phyloP scores from a whole-genome alignment of 2,113 vertebrate genomes.

The Paracanthobrama guichenoti region DNA sequence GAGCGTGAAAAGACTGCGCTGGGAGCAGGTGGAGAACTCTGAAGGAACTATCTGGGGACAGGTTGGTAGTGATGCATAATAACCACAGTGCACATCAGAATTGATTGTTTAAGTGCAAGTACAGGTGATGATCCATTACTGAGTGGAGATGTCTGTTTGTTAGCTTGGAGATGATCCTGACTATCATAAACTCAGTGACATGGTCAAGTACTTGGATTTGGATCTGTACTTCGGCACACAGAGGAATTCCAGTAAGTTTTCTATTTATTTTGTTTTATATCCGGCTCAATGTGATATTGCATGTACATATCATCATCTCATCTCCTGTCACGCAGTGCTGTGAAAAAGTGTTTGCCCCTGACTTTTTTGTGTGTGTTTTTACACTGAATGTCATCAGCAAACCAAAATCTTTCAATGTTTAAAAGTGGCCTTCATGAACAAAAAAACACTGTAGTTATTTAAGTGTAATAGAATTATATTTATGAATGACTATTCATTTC shows the following conservation, averaged over 20 bases:
- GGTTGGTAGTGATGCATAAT: constrained; percentile 64
- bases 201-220: constrained; percentile 90
- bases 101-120: neutral
- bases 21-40: constrained; percentile 90
- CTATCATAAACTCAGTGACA: constrained; percentile 88
- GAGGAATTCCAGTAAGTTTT: constrained; percentile 81
- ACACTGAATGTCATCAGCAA: neutral
- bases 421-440: neutral
- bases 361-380: neutral
- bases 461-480: too few relatives aligned
- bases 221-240: constrained; percentile 89
- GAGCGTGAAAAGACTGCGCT: constrained; percentile 88
- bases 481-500: too few relatives aligned
- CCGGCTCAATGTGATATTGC: neutral
- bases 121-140: neutral
- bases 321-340: neutral
- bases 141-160: constrained; percentile 2
- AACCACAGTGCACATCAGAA: neutral
- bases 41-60: constrained; percentile 92
- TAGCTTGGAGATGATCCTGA: constrained; percentile 85
- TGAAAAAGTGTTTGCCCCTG: neutral
- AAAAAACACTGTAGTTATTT: too few relatives aligned
- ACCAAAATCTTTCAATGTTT: neutral
- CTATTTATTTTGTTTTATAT: neutral
- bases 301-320: constrained; percentile 11